phyloP scores from a whole-genome alignment of 2,888 invertebrate genomes.

The Glaucopsyche alexis region DNA sequence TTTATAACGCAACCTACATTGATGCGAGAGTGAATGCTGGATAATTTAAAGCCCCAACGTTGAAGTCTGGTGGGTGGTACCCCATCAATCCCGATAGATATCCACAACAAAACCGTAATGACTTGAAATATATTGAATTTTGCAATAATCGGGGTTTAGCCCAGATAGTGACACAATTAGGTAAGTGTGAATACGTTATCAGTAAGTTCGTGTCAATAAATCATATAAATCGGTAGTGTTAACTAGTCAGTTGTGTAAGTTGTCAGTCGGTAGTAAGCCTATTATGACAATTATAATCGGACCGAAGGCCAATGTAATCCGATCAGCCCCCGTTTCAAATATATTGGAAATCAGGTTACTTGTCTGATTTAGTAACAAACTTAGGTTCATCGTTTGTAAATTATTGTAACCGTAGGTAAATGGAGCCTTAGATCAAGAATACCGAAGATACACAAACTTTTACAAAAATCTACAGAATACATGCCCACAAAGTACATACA shows the following conservation, averaged over 20 bases:
- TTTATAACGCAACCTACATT: slow-evolving; percentile 62
- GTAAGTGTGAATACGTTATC: slow-evolving; percentile 16
- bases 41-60: slow-evolving; percentile 62
- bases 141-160: slow-evolving; percentile 25
- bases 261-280: slow-evolving; percentile 18
- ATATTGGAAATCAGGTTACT: slow-evolving; percentile 7
- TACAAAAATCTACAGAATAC: too few species aligned
- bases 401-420: background rate
- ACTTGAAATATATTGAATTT: slow-evolving; percentile 50
- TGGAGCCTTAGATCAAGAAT: too few species aligned
- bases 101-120: slow-evolving; percentile 52
- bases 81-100: slow-evolving; percentile 55
- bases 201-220: slow-evolving; percentile 2
- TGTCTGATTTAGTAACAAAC: background rate
- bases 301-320: slow-evolving; percentile 12
- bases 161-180: slow-evolving; percentile 19
- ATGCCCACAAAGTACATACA: too few species aligned
- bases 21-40: slow-evolving; percentile 59
- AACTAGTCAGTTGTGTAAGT: slow-evolving; percentile 15
- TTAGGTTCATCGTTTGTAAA: background rate
- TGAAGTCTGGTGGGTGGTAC: slow-evolving; percentile 57
- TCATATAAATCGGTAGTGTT: slow-evolving; percentile 17
- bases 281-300: slow-evolving; percentile 13
- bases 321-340: slow-evolving; percentile 17
- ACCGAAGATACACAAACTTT: too few species aligned